These are phyloP conservation scores for Tenrec ecaudatus DNA, from an alignment of 2,113 vertebrate genomes.

Conservation along the genomic window DNA sequence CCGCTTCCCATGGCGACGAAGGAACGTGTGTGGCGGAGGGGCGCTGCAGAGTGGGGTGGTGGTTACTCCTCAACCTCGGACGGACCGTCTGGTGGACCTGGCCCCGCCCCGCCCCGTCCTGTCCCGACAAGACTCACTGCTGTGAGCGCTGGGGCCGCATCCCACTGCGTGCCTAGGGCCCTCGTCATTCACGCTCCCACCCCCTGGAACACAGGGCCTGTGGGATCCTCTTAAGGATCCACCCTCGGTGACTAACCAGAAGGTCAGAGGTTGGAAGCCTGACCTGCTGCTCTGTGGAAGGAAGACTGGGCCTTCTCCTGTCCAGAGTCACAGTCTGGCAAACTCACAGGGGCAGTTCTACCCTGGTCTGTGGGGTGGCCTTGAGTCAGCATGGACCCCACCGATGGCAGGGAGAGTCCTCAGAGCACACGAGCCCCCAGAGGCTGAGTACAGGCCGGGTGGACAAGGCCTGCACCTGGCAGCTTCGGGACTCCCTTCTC, in stretches of 20 bases:
- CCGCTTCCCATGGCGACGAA: constrained; percentile 43
- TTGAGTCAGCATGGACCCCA: too few relatives aligned
- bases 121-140: not conserved
- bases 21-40: not conserved
- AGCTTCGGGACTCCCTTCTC: not conserved
- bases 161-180: not conserved
- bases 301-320: not conserved
- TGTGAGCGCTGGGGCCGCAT: not conserved
- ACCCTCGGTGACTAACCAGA: not conserved
- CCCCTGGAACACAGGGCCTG: rapidly evolving
- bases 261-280: not conserved
- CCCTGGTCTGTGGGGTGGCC: not conserved
- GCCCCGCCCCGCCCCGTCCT: too few relatives aligned
- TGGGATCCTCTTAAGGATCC: not conserved
- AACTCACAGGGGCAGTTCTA: not conserved
- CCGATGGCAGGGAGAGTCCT: not conserved
- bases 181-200: rapidly evolving
- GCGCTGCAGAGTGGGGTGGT: not conserved
- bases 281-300: not conserved
- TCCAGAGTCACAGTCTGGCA: not conserved
- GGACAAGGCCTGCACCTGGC: too few relatives aligned
- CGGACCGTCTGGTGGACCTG: too few relatives aligned
- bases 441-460: not conserved
- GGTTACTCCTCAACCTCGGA: too few relatives aligned
- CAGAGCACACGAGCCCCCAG: not conserved